phyloP scores from a whole-genome alignment of 2,797 vertebrate genomes.

The Epinephelus coioides region DNA sequence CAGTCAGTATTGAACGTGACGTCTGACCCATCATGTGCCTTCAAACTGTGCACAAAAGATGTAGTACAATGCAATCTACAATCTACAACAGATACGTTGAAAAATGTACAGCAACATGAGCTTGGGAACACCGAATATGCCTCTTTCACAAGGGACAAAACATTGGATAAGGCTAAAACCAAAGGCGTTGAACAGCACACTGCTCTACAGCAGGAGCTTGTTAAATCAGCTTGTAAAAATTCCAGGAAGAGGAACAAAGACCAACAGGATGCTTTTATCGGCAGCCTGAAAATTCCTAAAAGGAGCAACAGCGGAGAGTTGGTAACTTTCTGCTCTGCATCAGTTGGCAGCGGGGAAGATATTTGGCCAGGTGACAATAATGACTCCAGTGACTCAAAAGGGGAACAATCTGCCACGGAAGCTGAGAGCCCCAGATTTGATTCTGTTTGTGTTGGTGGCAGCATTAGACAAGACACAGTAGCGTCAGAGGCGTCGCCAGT shows the following conservation, averaged over 20 bases:
- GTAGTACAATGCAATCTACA: constrained; percentile 22
- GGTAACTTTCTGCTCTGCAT: constrained; percentile 49
- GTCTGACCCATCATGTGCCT: constrained; percentile 27
- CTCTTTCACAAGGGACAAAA: constrained; percentile 34
- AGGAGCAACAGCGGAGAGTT: constrained; percentile 63
- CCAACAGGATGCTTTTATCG: constrained; percentile 65
- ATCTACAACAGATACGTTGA: constrained; percentile 13
- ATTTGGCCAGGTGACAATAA: constrained; percentile 54
- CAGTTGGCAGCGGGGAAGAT: constrained; percentile 46
- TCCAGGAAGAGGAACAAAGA: constrained; percentile 84
- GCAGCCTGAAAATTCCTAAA: constrained; percentile 82
- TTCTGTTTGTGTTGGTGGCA: constrained; percentile 40
- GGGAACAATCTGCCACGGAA: constrained; percentile 38
- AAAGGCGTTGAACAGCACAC: constrained; percentile 47
- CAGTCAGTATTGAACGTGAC: constrained; percentile 19
- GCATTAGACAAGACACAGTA: constrained; percentile 8
- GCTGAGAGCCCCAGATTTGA: constrained; percentile 33
- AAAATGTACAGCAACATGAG: constrained; percentile 37
- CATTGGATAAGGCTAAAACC: constrained; percentile 44
- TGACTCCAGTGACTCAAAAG: constrained; percentile 56
- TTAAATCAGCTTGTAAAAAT: constrained; percentile 70
- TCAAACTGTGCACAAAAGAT: constrained; percentile 25
- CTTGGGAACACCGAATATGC: constrained; percentile 54
- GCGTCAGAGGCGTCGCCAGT: constrained; percentile 25
- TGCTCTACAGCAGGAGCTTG: constrained; percentile 52